Percentiles rank a stretch among this genome's conserved stretches.
phyloP scores from a whole-genome alignment of 2,888 invertebrate species.

The Hirtodrosophila alboralis region DNA sequence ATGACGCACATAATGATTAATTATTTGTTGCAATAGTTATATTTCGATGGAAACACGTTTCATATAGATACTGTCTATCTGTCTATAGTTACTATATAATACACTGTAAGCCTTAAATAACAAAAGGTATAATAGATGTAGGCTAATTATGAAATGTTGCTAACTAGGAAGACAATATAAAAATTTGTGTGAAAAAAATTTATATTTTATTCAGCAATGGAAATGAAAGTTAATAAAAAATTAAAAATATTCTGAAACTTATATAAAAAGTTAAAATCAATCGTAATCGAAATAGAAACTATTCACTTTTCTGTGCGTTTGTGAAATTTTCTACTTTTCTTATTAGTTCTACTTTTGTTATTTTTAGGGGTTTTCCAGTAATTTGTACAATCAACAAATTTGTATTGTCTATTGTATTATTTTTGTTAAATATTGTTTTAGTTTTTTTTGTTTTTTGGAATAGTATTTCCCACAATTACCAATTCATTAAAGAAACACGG shows the following conservation, averaged over 20 bases:
- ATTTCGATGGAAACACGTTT: constrained; percentile 1
- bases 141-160: too few relatives aligned
- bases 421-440: constrained; percentile 3
- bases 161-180: too few relatives aligned
- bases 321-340: too few relatives aligned
- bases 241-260: too few relatives aligned
- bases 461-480: constrained; percentile 32
- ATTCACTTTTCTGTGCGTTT: too few relatives aligned
- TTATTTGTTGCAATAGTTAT: constrained; percentile 6
- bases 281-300: too few relatives aligned
- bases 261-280: too few relatives aligned
- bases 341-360: constrained; percentile 10
- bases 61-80: constrained; percentile 13
- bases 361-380: background rate
- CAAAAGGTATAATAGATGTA: too few relatives aligned
- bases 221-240: too few relatives aligned
- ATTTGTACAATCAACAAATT: constrained; percentile 1
- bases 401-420: constrained; percentile 2
- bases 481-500: constrained; percentile 50
- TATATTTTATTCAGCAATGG: too few relatives aligned
- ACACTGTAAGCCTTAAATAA: background rate
- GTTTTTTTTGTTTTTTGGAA: too few relatives aligned
- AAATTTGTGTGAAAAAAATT: too few relatives aligned
- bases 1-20: constrained; percentile 20
- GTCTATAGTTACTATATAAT: constrained; percentile 1